Conservation (phyloP, 2,113 vertebrate genomes). For the Casuarius casuarius region DNA sequence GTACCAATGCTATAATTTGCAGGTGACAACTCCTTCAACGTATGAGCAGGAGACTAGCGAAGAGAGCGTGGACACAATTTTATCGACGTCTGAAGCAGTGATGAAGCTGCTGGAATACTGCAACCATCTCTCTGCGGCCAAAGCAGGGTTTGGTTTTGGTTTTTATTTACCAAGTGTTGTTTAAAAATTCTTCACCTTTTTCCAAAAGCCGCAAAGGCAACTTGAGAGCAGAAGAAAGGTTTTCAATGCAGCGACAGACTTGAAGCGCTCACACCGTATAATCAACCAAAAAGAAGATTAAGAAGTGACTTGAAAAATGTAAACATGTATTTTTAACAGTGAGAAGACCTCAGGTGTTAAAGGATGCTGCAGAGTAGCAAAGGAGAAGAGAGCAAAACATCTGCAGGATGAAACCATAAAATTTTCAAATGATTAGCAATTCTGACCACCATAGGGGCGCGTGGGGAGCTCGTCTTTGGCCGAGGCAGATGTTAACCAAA, state of each 20-base stretch:
- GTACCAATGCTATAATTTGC: background rate
- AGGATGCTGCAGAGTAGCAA: background rate
- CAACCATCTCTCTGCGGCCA: rapidly evolving
- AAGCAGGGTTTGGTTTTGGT: background rate
- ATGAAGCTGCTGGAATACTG: rapidly evolving
- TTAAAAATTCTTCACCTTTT: background rate
- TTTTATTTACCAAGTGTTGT: rapidly evolving
- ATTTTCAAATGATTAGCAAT: rapidly evolving
- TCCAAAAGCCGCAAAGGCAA: background rate
- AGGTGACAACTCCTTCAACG: background rate
- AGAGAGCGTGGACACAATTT: background rate
- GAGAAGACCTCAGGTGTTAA: background rate
- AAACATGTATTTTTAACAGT: rapidly evolving
- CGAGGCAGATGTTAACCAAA: background rate
- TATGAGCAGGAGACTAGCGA: background rate
- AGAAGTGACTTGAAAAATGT: background rate
- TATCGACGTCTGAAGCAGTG: rapidly evolving
- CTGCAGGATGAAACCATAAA: background rate
- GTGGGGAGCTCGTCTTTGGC: no score
- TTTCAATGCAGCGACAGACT: background rate
- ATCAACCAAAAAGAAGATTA: background rate
- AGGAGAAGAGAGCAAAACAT: background rate
- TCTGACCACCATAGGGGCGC: background rate
- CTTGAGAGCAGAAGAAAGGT: background rate
- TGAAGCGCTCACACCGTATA: rapidly evolving